Evolutionary conservation across 1,140 invertebrate species (phyloP), one percentile per base, ranked within the genome.

Genomic region (Nymphalis io): DNA sequence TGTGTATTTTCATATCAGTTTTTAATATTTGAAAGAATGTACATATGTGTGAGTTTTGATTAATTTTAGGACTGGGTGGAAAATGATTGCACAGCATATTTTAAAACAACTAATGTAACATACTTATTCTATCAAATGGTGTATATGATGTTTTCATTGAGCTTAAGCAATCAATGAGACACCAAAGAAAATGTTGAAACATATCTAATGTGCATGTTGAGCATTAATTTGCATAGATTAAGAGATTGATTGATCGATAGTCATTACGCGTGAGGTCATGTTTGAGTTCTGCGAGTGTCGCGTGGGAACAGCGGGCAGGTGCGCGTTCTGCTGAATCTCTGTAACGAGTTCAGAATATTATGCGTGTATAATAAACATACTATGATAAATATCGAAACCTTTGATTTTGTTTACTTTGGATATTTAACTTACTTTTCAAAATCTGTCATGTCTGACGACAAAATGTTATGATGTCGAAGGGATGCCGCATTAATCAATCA

Each of bases 261-360:
- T 57, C 69, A 64, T 70, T 72, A 67, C 63, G 64, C 60, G 59
- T 66, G 69, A 64, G 57, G 63, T 61, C 62, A 51, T 42, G 68
- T 11, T 16, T 27, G 21, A 55, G 46, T 61, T 27, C 58, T 61
- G 48, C 68, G 21, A 55, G 68, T 70, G 44, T 71, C 53, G 60
- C 80, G 82, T 83, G 82, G 76, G 82, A 83, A 80, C 69, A 51
- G 58, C 60, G 63, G 64, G 73, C 81, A 83, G 81, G 80, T 82
- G 81, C 42, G 55, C 10, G 48, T 55, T 18, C 51, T 20, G 18
- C 51, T 55, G 13, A 46, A 70, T 73, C 66, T 59, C 69, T 27
- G 68, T 60, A 69, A 69, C 57, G 51, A 57, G 33, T 16, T 33
- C 21, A 20, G 38, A 57, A 57, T 23, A 57, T 69, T 61, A 69